Evolutionary conservation across 2,888 invertebrate genomes (phyloP), one percentile per base, ranked within the genome.

Genomic region (Tigriopus californicus): DNA sequence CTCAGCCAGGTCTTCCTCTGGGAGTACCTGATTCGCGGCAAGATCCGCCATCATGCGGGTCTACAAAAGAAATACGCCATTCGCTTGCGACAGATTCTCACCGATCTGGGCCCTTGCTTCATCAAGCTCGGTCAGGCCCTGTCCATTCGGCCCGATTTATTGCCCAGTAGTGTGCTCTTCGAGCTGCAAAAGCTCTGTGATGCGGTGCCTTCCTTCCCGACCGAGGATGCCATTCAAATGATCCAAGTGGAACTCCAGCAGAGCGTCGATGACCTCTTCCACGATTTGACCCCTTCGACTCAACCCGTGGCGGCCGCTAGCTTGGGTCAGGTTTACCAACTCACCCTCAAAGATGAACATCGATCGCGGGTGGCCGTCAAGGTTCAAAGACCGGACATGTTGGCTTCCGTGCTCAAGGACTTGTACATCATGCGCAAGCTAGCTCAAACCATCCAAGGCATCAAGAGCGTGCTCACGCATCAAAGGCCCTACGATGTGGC

Each of bases 401-500:
- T 24, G 13, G 24, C 8, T 53, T 53, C 22, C 13, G 54, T 53
- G 4, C 18, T 53, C 15, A 53, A 40, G 10, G 44, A 44, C 10
- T 18, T 44, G n/a, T 44, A 44, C 18, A 44, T 44, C 18, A 6
- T 25, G 41, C 22, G 24, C 8, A 47, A 41, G 11, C 80, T 85
- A 67, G 66, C 73, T 55, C 80, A 80, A 61, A 84, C 85, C 68
- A 73, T 84, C 47, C 72, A 74, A 33, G 84, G 83, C 1, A 76
- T 83, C 60, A 76, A 80, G 62, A 74, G 81, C 61, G 68, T 85
- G 22, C 71, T 82, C 62, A 44, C 54, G 6, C 22, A 53, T 18
- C 54, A 53, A 15, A 12, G 54, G 15, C 54, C 54, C 4, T 53
- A 53, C 18, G 54, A 53, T 13, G 54, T 53, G 12, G 40, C 24